phyloP scores from a whole-genome alignment of 2,888 invertebrate genomes.

The Coelopa pilipes region DNA sequence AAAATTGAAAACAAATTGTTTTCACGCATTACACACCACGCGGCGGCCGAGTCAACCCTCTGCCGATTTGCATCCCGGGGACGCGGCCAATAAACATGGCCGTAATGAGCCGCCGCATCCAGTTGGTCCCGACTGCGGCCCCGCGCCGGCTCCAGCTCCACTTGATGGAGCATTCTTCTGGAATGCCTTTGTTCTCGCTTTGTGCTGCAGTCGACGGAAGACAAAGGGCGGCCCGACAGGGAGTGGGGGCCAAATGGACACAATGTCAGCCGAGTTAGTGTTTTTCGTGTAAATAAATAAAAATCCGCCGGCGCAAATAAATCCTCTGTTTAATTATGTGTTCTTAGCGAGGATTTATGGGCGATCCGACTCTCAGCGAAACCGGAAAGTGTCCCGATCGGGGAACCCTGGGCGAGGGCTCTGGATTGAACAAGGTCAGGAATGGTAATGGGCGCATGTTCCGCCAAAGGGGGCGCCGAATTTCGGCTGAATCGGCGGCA shows the following conservation, averaged over 20 bases:
- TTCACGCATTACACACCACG: slow-evolving; percentile 56
- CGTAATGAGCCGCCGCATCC: slow-evolving; percentile 50
- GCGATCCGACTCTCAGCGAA: slow-evolving; percentile 21
- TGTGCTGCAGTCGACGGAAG: neutral
- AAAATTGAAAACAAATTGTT: slow-evolving; percentile 64
- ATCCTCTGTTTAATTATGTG: slow-evolving; percentile 33
- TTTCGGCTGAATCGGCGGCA: no score
- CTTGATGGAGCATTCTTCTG: neutral
- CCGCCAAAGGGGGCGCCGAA: no score
- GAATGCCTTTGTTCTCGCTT: neutral
- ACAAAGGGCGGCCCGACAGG: neutral
- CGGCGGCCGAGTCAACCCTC: neutral
- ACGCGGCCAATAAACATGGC: slow-evolving; percentile 43
- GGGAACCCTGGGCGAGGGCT: neutral
- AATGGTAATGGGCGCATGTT: no score
- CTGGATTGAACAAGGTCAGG: no score
- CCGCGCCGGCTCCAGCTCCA: neutral
- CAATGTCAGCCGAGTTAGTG: slow-evolving; percentile 33
- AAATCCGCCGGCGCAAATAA: slow-evolving; percentile 32
- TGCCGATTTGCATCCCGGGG: neutral
- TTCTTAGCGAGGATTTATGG: slow-evolving; percentile 34
- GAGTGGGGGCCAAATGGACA: slow-evolving; percentile 12
- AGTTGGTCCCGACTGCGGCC: slow-evolving; percentile 23
- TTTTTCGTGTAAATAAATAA: slow-evolving; percentile 35
- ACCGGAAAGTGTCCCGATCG: neutral